Conservation (phyloP, 2,888 invertebrate genomes). For the Lomographa bimaculata region DNA sequence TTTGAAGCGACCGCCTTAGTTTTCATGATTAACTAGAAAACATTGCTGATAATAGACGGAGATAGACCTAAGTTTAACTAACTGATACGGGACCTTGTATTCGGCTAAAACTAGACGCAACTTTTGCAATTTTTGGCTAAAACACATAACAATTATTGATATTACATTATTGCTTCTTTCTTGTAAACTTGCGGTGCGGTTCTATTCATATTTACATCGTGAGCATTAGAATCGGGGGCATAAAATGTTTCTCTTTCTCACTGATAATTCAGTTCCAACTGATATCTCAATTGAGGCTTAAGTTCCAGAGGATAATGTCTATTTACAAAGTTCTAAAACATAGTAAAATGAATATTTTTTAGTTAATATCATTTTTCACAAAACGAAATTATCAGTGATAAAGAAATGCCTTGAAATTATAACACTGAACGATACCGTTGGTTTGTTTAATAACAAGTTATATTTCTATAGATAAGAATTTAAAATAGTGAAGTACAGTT, state of each 20-base stretch:
- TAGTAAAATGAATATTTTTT: too few relatives aligned
- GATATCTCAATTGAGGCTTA: too few relatives aligned
- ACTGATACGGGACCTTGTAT: too few relatives aligned
- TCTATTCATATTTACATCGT: constrained; percentile 39
- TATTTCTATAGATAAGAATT: constrained; percentile 7
- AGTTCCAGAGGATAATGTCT: too few relatives aligned
- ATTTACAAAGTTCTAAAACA: too few relatives aligned
- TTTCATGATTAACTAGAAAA: too few relatives aligned
- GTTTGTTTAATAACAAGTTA: constrained; percentile 4
- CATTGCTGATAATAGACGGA: too few relatives aligned
- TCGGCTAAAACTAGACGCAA: too few relatives aligned
- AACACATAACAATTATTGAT: neutral
- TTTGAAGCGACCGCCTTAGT: too few relatives aligned
- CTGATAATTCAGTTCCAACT: constrained; percentile 2
- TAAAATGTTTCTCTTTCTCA: constrained; percentile 2
- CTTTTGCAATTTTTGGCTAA: too few relatives aligned
- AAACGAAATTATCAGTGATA: constrained; percentile 1
- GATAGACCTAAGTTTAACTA: too few relatives aligned
- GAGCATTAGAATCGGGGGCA: constrained; percentile 24
- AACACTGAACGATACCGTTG: neutral
- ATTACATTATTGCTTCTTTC: neutral
- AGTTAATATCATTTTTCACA: too few relatives aligned
- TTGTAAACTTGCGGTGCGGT: constrained; percentile 5
- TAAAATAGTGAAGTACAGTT: constrained; percentile 11
- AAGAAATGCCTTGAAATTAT: constrained; percentile 3